Base-by-base conservation (phyloP, 2,113 vertebrate species). In the Phyllopteryx taeniolatus region DNA sequence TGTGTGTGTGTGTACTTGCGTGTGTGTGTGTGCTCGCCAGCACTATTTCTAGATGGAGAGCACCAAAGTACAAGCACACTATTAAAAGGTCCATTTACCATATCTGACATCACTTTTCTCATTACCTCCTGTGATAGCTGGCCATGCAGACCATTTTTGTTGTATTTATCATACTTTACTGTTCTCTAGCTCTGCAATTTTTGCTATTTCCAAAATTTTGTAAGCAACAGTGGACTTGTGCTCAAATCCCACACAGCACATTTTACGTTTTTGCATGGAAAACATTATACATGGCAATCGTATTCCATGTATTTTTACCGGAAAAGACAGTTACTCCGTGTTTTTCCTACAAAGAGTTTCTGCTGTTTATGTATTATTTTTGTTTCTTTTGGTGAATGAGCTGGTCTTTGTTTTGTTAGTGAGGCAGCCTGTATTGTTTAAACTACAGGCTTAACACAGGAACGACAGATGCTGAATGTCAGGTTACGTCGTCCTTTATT, bases 1-100 rank as follows among this genome's bases (percentile, higher is more conserved):
- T 15, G 56, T n/a, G 19, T 44, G 2, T n/a, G 20, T n/a, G 19
- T 13, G 20, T 9, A 13, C 8, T n/a, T 46, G 20, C 0, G 9
- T 68, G 67, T 3, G 2, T 2, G 51, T 13, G 33, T 62, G 66
- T 63, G 44, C 51, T 67, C 74, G 67, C 49, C 63, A 71, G 57
- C 31, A 53, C 70, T 54, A 49, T 74, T 74, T 62, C 22, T 19
- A 47, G 39, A 80, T 44, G 35, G 51, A 75, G 59, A 57, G 39
- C 64, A 42, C 20, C 43, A 64, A 79, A 70, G 46, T 33, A 59
- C 19, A 67, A 51, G 68, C 27, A 62, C 7, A 53, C 2, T 33
- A 43, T 64, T 65, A 46, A 63, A 72, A 31, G 15, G 65, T 76
- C 42, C 20, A 19, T 22, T 71, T 33, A n/a, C 27, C 31, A 62